Conservation (phyloP, 2,797 vertebrate species). For the Pristis pectinata region DNA sequence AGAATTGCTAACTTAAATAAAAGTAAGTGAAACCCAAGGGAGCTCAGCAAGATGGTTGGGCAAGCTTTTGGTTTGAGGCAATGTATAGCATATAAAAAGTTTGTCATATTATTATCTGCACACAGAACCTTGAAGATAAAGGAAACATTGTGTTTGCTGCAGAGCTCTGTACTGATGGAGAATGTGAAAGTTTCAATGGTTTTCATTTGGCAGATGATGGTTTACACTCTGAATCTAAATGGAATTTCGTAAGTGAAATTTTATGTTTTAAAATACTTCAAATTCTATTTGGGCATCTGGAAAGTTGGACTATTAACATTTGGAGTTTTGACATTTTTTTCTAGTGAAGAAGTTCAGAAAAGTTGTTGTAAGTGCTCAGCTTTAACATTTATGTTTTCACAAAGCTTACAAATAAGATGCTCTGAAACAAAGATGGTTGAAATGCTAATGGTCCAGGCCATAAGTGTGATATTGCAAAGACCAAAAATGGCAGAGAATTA, state of each 20-base stretch:
- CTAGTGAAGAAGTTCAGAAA: background rate
- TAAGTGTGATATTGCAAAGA: background rate
- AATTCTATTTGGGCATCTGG: background rate
- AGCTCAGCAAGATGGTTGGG: slow-evolving; percentile 47
- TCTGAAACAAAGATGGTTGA: background rate
- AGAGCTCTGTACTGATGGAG: background rate
- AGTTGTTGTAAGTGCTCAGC: background rate
- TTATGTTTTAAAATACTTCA: background rate
- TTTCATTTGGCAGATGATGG: background rate
- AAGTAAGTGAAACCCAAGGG: slow-evolving; percentile 53
- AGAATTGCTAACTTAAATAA: slow-evolving; percentile 58
- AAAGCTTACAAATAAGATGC: background rate
- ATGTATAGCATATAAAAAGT: slow-evolving; percentile 50
- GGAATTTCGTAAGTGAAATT: background rate
- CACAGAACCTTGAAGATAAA: slow-evolving; percentile 47
- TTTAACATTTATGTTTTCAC: background rate
- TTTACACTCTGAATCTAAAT: background rate
- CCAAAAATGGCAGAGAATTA: background rate
- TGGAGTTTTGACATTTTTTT: background rate
- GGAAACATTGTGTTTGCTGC: background rate
- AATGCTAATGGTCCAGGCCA: background rate
- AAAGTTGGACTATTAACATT: background rate
- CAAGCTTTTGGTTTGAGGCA: slow-evolving; percentile 52
- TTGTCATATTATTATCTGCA: slow-evolving; percentile 50
- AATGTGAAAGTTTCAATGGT: background rate